These are phyloP conservation scores for Emys orbicularis DNA, from an alignment of 2,797 vertebrate species.

Conservation along the genomic window DNA sequence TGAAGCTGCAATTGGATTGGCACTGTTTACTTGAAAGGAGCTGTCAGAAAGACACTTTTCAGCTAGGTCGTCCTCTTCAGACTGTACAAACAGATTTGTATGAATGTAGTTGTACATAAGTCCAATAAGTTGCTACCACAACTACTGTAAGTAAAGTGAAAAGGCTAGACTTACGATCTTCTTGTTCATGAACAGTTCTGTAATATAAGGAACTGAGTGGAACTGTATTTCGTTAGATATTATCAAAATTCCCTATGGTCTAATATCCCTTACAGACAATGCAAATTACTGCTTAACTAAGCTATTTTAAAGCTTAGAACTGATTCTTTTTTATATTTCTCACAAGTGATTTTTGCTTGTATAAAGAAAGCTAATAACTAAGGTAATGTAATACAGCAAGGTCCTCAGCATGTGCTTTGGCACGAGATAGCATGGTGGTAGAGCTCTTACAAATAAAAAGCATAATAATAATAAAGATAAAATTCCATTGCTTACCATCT, in stretches of 20 bases:
- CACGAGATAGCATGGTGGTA: background rate
- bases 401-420: background rate
- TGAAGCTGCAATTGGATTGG: background rate
- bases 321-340: background rate
- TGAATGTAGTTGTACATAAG: background rate
- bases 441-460: background rate
- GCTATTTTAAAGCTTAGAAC: background rate
- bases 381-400: background rate
- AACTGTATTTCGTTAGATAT: background rate
- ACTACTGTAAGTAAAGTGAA: background rate
- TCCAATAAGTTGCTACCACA: background rate
- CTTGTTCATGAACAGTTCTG: background rate
- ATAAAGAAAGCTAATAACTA: background rate
- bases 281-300: background rate
- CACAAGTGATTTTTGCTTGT: background rate
- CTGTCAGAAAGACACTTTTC: background rate
- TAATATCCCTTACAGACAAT: background rate
- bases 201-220: background rate
- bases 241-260: background rate
- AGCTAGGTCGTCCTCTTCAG: constrained; percentile 64
- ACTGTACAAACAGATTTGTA: constrained; percentile 59
- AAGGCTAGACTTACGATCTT: background rate
- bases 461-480: background rate
- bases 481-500: constrained; percentile 74
- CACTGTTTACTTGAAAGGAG: background rate